Evolutionary conservation across 2,888 invertebrate species (phyloP), one percentile per base, ranked within the genome.

Genomic region (Maniola hyperantus): DNA sequence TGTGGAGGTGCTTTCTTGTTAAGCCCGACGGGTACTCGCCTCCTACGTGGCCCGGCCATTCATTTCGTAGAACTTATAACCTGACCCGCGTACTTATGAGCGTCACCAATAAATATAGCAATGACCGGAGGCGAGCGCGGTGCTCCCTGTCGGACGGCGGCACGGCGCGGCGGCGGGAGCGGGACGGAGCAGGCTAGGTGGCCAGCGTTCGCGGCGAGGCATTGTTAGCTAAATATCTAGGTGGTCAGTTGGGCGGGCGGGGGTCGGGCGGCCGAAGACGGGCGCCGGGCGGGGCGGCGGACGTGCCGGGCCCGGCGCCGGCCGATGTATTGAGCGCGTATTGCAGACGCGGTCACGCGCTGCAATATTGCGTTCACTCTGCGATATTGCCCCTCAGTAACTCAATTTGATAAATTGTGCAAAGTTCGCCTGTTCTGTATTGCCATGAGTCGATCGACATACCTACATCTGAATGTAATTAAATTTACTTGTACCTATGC

Each of bases 291-390:
- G 78, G 82, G 88, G 88, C 82, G 84, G 86, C 84, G 86, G 86
- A 87, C 89, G 91, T 88, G 88, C 85, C 83, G 85, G 83, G 87
- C 87, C 76, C 78, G 87, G 87, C 89, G 89, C 88, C 89, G 88
- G 87, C 87, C 91, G 91, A 91, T 91, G 92, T 93, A 92, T 92
- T 88, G 93, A 93, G 91, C 93, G 92, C 88, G 91, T 89, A 89
- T 90, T 92, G 91, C 91, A 91, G 92, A 90, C 89, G 91, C 90
- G 91, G 91, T 91, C 92, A 91, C 91, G 92, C 91, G 91, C 91
- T 90, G 92, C 92, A 91, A 91, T 91, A 91, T 91, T 92, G 91
- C 91, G 91, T 91, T 85, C 90, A 88, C 87, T 87, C 83, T 84
- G 82, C 89, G 89, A 91, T 91, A 91, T 91, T 91, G 88, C 91